phyloP scores from a whole-genome alignment of 2,888 invertebrate species.

The Orchestes rusci region DNA sequence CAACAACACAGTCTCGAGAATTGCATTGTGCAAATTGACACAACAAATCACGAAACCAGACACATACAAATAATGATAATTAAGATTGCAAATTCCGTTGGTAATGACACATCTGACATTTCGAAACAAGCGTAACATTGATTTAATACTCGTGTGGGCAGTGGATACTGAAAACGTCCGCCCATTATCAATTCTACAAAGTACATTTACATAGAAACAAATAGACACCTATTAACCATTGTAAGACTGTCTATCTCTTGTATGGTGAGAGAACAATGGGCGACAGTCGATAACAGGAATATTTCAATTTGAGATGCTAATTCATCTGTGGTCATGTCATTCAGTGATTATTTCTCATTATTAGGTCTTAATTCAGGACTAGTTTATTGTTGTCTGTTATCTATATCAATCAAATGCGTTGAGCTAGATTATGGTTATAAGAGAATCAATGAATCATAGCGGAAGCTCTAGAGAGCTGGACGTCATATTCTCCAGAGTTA shows the following conservation, averaged over 20 bases:
- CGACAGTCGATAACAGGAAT: conserved; percentile 15
- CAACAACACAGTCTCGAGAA: too few species aligned
- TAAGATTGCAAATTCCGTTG: too few species aligned
- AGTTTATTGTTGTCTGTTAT: too few species aligned
- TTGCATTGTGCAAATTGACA: too few species aligned
- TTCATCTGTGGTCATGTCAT: conserved; percentile 5
- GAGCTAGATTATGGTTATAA: too few species aligned
- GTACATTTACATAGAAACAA: conserved; percentile 19
- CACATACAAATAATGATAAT: too few species aligned
- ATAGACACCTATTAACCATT: conserved; percentile 14
- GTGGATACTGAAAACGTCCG: conserved; percentile 5
- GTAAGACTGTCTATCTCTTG: conserved; percentile 11
- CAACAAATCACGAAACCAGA: too few species aligned
- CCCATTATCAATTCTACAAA: conserved; percentile 16
- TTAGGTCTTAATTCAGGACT: too few species aligned
- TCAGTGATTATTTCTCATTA: not conserved
- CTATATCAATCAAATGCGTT: too few species aligned
- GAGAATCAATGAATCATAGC: too few species aligned
- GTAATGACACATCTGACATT: conserved; percentile 14
- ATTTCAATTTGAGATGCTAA: conserved; percentile 16
- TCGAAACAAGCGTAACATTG: conserved; percentile 12
- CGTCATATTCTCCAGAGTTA: too few species aligned
- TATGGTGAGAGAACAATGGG: conserved; percentile 14
- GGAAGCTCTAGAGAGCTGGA: too few species aligned
- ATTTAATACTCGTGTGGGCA: conserved; percentile 15